phyloP scores from a whole-genome alignment of 1,140 invertebrate genomes.

The Papilio helenus region DNA sequence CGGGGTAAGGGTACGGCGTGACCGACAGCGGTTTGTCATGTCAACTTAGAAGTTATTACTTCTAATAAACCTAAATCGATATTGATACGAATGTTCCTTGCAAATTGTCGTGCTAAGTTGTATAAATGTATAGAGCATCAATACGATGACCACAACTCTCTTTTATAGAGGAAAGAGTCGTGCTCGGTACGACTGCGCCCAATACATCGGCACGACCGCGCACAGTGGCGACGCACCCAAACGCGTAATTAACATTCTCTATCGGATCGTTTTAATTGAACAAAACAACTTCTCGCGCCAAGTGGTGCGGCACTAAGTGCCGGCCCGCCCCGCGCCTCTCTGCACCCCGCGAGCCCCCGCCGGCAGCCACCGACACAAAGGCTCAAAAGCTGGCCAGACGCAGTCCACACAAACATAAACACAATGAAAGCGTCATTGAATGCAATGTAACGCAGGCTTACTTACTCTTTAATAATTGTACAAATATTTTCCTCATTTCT shows the following conservation, averaged over 20 bases:
- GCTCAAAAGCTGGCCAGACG: neutral
- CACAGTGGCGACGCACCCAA: neutral
- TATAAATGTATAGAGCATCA: too few relatives aligned
- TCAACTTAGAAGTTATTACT: too few relatives aligned
- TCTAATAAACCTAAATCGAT: too few relatives aligned
- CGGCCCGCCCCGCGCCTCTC: too few relatives aligned
- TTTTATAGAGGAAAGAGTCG: neutral
- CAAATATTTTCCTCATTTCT: neutral
- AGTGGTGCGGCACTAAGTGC: neutral
- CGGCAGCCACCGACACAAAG: neutral
- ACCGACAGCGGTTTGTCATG: neutral
- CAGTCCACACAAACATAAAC: neutral
- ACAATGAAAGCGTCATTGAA: neutral
- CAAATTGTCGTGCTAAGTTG: too few relatives aligned
- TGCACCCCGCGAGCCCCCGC: neutral
- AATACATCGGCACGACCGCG: neutral
- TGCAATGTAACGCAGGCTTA: neutral
- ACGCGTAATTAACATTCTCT: constrained; percentile 31
- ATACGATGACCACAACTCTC: neutral
- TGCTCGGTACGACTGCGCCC: too few relatives aligned
- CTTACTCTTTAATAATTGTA: neutral
- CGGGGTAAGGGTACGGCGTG: neutral
- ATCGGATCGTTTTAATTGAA: constrained; percentile 22
- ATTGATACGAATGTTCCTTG: too few relatives aligned
- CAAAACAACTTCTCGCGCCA: constrained; percentile 27